Base-by-base conservation (phyloP, 2,888 invertebrate species). In the Drosophila mimetica region DNA sequence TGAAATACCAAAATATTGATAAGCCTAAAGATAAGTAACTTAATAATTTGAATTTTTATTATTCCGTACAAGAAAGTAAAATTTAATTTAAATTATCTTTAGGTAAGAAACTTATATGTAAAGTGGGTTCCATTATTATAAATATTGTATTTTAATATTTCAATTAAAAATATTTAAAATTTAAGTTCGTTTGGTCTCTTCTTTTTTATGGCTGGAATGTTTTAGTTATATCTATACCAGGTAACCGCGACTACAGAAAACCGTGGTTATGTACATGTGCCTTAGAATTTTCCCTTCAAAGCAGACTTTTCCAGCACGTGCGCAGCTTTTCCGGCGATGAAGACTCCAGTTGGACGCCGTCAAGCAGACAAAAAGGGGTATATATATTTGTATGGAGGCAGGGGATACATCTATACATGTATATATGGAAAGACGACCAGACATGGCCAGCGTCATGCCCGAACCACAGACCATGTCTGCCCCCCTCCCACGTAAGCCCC, bases 261-360 rank as follows among this genome's bases (percentile, higher is more conserved):
- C 34, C 8, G 20, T 28, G 42, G 1, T 2, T 25, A 7, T 48
- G 28, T 28, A 11, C 42, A n/a, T 8, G 18, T 11, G 30, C 46
- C 16, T 57, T 67, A 57, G 60, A 67, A 59, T 70, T 69, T 74
- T 57, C 66, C 55, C 70, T 72, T 57, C 57, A 75, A 79, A 77
- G 86, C 83, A 88, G 74, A 88, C 76, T 84, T 82, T 84, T 88
- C 88, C 88, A 82, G 86, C 88, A 88, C 84, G 86, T 84, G 86
- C 84, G 81, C 80, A 86, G 83, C 86, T 84, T 84, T 84, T 88
- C 83, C 83, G 86, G 78, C 60, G 47, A 69, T 36, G 60, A 28
- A 36, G 63, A 50, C 63, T 65, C 71, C 63, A 52, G 72, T 71
- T 59, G 65, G 59, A 60, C 60, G 51, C 65, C 22, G 66, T 76